Conservation (phyloP, 2,888 invertebrate species). For the Physocephala rufipes region DNA sequence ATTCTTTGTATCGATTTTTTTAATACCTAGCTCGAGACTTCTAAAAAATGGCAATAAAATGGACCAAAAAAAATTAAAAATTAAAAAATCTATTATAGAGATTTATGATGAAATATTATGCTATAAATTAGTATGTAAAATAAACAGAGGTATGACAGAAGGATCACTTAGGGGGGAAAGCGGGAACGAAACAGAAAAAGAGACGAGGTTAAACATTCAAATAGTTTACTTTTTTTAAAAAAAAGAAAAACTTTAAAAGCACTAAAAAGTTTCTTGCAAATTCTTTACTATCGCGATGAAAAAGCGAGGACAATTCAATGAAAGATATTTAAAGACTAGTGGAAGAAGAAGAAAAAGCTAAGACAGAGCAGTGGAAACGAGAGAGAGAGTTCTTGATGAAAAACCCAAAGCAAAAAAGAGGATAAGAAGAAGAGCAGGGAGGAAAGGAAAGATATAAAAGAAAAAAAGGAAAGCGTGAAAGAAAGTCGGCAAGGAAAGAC, state of each 20-base stretch:
- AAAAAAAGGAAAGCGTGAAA: background rate
- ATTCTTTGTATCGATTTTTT: background rate
- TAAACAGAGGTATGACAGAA: background rate
- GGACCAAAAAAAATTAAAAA: too few relatives aligned
- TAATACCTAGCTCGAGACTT: constrained; percentile 1
- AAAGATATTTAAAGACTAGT: background rate
- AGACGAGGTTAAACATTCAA: background rate
- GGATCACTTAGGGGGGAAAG: background rate
- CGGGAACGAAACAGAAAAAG: background rate
- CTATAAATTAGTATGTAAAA: constrained; percentile 24
- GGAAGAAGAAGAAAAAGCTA: background rate
- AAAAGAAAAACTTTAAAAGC: background rate
- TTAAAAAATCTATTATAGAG: constrained; percentile 15
- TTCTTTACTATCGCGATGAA: background rate
- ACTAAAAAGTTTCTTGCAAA: constrained; percentile 7
- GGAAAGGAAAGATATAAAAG: background rate
- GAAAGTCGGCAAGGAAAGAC: background rate
- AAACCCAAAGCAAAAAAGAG: too few relatives aligned
- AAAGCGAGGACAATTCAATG: background rate
- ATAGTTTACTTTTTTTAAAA: background rate
- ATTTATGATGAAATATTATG: constrained; percentile 27
- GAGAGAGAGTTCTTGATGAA: background rate
- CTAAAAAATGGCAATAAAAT: constrained; percentile 8
- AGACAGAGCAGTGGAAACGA: background rate
- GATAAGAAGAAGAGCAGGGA: background rate